phyloP scores from a whole-genome alignment of 2,888 invertebrate species.

The Salpingus planirostris region DNA sequence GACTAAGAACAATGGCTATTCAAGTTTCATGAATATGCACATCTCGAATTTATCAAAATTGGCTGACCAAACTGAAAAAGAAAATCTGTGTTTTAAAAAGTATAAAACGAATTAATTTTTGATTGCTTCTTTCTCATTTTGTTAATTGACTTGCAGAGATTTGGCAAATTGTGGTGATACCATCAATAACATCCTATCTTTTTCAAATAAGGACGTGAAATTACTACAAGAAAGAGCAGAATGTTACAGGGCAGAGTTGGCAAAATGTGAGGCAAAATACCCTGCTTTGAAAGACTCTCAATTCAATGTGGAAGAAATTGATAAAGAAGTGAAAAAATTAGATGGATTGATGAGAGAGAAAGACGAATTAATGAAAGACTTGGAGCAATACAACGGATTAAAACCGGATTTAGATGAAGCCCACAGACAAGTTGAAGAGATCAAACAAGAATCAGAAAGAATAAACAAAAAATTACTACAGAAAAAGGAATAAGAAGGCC shows the following conservation, averaged over 20 bases:
- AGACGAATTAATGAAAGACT: conserved; percentile 27
- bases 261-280: conserved; percentile 24
- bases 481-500: too few relatives aligned
- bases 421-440: conserved; percentile 27
- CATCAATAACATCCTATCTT: background rate
- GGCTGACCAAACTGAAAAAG: too few relatives aligned
- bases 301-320: conserved; percentile 28
- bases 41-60: too few relatives aligned
- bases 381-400: conserved; percentile 28
- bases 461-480: conserved; percentile 2
- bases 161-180: too few relatives aligned
- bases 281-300: conserved; percentile 30
- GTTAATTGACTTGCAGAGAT: too few relatives aligned
- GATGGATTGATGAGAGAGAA: conserved; percentile 25
- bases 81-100: too few relatives aligned
- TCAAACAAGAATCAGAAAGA: conserved; percentile 23
- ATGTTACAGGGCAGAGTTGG: too few relatives aligned
- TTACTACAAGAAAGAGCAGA: too few relatives aligned
- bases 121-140: too few relatives aligned
- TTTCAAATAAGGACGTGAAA: conserved; percentile 4
- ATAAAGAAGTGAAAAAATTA: conserved; percentile 27
- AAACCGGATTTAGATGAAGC: conserved; percentile 34
- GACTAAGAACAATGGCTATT: too few relatives aligned
- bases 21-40: too few relatives aligned
- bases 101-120: too few relatives aligned